A percentile compares a stretch with the other conserved stretches of the same genome.
Conservation (phyloP, 1,140 invertebrate species). For the Leptonema lineaticorne region DNA sequence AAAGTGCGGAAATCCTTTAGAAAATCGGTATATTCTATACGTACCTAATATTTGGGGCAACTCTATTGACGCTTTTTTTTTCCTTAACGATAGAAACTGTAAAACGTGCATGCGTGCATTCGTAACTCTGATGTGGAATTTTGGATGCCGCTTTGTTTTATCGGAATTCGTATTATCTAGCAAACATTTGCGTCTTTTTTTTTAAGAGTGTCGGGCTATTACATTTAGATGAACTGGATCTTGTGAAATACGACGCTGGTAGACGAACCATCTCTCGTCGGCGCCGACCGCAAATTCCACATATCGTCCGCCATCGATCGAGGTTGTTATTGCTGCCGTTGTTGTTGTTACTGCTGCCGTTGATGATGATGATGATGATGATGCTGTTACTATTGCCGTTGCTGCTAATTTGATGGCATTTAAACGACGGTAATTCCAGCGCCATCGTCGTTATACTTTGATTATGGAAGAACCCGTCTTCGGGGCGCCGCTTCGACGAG, state of each 20-base stretch:
- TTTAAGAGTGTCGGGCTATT: too few relatives aligned
- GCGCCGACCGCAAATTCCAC: constrained; percentile 17
- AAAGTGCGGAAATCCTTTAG: too few relatives aligned
- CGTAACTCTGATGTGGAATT: too few relatives aligned
- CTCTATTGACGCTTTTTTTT: too few relatives aligned
- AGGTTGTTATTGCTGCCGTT: not conserved
- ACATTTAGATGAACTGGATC: constrained; percentile 15
- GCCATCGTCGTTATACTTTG: not conserved
- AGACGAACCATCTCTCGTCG: not conserved
- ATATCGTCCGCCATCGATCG: constrained; percentile 3
- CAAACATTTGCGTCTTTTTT: not conserved
- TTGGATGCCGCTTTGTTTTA: not conserved
- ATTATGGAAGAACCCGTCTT: not conserved
- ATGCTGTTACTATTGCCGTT: not conserved
- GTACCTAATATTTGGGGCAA: too few relatives aligned
- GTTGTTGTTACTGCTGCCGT: not conserved
- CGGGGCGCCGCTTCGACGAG: not conserved
- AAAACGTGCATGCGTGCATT: too few relatives aligned
- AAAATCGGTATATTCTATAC: too few relatives aligned
- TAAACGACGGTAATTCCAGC: not conserved
- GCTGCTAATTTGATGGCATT: constrained; percentile 4
- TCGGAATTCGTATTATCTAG: constrained; percentile 13
- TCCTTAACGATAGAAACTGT: too few relatives aligned
- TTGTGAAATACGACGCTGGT: constrained; percentile 2
- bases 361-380: not conserved